Conservation (phyloP, 2,113 vertebrate genomes). For the Rhinolophus ferrumequinum region DNA sequence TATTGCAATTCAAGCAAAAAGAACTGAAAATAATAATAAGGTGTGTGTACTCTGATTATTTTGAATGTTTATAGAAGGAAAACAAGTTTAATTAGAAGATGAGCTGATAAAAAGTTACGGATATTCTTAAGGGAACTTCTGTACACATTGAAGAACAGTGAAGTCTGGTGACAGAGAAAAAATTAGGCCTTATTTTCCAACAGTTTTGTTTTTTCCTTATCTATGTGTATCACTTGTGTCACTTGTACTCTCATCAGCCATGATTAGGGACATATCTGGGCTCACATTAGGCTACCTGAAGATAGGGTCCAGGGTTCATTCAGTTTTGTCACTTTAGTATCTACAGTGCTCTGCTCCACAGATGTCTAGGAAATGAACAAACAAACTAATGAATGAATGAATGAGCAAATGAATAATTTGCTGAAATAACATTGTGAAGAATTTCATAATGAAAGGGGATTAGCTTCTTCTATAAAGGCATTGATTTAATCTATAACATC, state of each 20-base stretch:
- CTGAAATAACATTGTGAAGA: not conserved
- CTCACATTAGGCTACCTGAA: not conserved
- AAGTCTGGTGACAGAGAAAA: not conserved
- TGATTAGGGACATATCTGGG: not conserved
- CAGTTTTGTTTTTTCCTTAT: not conserved
- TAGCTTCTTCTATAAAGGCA: constrained; percentile 14
- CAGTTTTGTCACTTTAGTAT: not conserved
- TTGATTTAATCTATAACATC: not conserved
- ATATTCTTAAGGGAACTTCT: constrained; percentile 24
- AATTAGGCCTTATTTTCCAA: not conserved
- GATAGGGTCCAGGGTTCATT: not conserved
- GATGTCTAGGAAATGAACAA: not conserved
- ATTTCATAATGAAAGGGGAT: not conserved
- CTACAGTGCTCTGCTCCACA: not conserved
- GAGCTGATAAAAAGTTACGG: not conserved
- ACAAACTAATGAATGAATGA: not conserved
- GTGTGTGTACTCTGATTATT: not conserved
- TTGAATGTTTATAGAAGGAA: not conserved
- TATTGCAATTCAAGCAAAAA: not conserved
- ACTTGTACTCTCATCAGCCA: not conserved
- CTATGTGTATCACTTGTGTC: not conserved
- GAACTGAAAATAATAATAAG: not conserved
- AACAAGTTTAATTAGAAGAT: constrained; percentile 13
- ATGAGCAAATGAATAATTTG: not conserved
- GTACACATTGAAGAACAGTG: not conserved